Evolutionary conservation across 2,113 vertebrate genomes (phyloP).

Genomic region (Meles meles): DNA sequence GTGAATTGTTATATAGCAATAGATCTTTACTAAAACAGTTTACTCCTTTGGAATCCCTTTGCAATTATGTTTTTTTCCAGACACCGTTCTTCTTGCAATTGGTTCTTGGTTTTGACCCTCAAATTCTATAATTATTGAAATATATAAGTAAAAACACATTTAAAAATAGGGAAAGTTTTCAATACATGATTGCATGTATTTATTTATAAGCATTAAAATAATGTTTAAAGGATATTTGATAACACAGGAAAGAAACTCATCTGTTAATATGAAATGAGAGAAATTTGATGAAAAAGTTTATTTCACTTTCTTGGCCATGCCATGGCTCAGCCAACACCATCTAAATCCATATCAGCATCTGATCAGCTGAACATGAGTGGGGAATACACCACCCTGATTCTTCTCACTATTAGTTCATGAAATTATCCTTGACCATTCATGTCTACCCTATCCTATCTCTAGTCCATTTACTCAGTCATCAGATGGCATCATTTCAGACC

Average conservation of each 20-base stretch:
- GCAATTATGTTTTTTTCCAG: neutral
- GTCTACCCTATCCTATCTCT: neutral
- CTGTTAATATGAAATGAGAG: neutral
- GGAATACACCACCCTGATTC: neutral
- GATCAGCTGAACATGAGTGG: neutral
- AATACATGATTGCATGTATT: neutral
- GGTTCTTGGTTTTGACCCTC: neutral
- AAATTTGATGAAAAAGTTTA: neutral
- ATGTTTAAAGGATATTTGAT: neutral
- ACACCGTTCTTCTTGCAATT: neutral
- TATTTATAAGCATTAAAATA: neutral
- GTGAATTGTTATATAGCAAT: neutral
- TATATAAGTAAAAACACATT: neutral
- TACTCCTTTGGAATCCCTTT: neutral
- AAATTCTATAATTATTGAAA: neutral
- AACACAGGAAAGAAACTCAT: neutral
- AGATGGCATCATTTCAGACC: neutral
- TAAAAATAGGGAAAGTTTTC: neutral
- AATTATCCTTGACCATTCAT: neutral
- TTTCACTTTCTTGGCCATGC: neutral
- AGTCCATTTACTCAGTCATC: neutral
- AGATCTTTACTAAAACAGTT: neutral
- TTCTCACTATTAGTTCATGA: neutral
- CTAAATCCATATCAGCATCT: neutral
- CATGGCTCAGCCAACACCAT: neutral